Evolutionary conservation across 1,140 invertebrate species (phyloP), one percentile per base, ranked within the genome.

Genomic region (Ephestia elutella): DNA sequence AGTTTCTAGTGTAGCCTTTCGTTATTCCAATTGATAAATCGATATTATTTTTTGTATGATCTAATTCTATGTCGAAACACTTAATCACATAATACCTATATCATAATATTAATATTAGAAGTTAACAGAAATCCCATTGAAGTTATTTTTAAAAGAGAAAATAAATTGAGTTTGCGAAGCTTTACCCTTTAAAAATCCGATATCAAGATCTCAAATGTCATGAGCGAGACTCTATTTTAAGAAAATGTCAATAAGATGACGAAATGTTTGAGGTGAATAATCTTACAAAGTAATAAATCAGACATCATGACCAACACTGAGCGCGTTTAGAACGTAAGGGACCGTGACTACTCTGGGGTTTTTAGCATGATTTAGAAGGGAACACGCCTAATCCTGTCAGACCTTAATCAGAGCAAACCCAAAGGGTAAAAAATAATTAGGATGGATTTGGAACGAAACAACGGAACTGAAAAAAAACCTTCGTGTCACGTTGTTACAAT

Each of bases 401-500:
- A 71, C 66, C 70, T 66, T 56, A 72, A 72, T 69, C 70, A 72
- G 54, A 28, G 54, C n/a, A 38, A 62, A 21, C 44, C 48, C 19
- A 53, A 53, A 25, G 50, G 50, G n/a, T 53, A 53, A 53, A 53
- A 53, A 53, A 53, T 53, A 53, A 53, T 53, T 53, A 53, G 50
- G 50, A 53, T n/a, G 21, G 50, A 53, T 25, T 53, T 53, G 9
- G 21, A 25, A 53, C 5, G n/a, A 25, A 53, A 53, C 50, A 53
- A 53, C 50, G 17, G 21, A 25, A 15, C 38, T 35, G 32, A 13
- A 44, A 44, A 38, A 32, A 9, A 44, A 44, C 38, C 38, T 44
- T 44, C 15, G 38, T 44, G 11, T 30, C 9, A 20, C 5, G 15
- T 17, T 15, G n/a, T 49, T 15, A 44, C 2, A 15, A 15, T 15